These are phyloP conservation scores for Tetheella fluctuosa DNA, from an alignment of 2,888 invertebrate genomes.

Conservation along the genomic window DNA sequence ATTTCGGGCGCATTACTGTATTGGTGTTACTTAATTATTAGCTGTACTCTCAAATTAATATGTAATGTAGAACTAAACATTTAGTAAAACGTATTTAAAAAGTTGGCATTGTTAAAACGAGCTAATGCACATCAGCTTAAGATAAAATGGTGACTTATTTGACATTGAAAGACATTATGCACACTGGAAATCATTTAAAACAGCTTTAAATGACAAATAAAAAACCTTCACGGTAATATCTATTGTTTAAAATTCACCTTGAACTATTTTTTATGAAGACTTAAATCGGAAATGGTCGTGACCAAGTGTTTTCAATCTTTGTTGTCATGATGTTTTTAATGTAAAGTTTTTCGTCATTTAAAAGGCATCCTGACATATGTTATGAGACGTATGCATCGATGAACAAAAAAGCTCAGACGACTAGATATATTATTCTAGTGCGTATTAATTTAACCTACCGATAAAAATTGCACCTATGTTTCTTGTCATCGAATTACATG, in stretches of 20 bases:
- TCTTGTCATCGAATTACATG: too few species aligned
- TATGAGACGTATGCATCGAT: background rate
- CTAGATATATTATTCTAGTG: too few species aligned
- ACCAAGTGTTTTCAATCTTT: background rate
- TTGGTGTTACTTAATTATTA: too few species aligned
- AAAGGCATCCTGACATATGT: too few species aligned
- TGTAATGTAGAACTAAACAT: too few species aligned
- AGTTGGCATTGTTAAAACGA: background rate
- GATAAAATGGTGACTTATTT: slow-evolving; percentile 1
- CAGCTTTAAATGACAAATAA: slow-evolving; percentile 24
- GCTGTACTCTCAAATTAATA: too few species aligned
- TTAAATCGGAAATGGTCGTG: background rate
- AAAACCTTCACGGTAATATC: slow-evolving; percentile 41
- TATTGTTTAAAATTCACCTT: slow-evolving; percentile 35
- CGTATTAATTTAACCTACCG: too few species aligned
- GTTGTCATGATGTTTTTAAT: slow-evolving; percentile 10
- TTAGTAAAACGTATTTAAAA: background rate
- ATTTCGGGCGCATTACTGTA: too few species aligned
- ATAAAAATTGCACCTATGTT: too few species aligned
- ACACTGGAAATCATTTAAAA: slow-evolving; percentile 28
- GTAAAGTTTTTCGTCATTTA: too few species aligned
- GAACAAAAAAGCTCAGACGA: background rate
- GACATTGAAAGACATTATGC: slow-evolving; percentile 14
- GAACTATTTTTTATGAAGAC: slow-evolving; percentile 29
- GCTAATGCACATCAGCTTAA: background rate